Evolutionary conservation across 2,113 vertebrate species (phyloP).

Genomic region (Perca fluviatilis): DNA sequence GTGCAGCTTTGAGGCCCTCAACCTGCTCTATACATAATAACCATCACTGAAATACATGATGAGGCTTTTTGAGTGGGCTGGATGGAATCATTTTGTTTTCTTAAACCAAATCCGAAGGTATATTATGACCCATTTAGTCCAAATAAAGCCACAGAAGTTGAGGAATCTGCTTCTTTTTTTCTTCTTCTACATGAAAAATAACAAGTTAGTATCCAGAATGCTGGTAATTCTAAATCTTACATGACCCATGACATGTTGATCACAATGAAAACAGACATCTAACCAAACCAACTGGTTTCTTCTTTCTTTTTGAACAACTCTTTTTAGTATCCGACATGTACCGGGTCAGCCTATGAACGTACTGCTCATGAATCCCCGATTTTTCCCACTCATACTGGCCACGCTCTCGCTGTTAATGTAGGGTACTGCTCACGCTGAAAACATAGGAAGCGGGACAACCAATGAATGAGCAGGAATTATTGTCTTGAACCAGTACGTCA

Average conservation of each 20-base stretch:
- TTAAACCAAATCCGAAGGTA: neutral
- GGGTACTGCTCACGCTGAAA: too few species aligned
- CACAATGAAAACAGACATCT: neutral
- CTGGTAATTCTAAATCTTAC: neutral
- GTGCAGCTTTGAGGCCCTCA: constrained; percentile 37
- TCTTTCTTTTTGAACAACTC: too few species aligned
- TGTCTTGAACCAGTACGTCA: too few species aligned
- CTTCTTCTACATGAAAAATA: neutral
- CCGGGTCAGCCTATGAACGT: too few species aligned
- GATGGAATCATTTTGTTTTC: constrained; percentile 9
- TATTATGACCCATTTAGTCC: neutral
- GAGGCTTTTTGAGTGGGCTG: constrained; percentile 1
- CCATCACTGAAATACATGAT: constrained; percentile 20
- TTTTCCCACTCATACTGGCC: too few species aligned
- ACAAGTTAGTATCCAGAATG: neutral
- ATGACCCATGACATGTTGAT: neutral
- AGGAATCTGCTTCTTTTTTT: neutral
- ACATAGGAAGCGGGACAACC: too few species aligned
- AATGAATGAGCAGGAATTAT: too few species aligned
- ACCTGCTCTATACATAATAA: constrained; percentile 39
- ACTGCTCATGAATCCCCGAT: too few species aligned
- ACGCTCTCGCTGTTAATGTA: too few species aligned
- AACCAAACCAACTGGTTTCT: neutral
- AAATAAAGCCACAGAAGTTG: neutral
- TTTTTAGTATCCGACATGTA: too few species aligned